Conservation (phyloP, 2,797 vertebrate species). For the Hypotaenidia okinawae region DNA sequence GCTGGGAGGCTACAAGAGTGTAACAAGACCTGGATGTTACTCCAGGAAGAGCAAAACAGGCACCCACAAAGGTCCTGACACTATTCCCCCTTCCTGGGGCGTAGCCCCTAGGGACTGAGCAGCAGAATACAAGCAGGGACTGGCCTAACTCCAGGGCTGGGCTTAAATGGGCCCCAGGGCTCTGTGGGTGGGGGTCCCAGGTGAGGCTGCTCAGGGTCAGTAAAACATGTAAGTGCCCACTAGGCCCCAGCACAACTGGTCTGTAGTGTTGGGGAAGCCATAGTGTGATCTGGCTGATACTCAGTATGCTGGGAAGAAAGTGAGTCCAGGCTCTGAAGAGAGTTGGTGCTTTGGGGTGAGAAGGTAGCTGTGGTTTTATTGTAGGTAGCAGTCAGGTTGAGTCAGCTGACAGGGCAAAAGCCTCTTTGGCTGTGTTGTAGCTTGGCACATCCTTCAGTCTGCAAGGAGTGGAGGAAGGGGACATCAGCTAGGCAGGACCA, state of each 20-base stretch:
- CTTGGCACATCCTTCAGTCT: not conserved
- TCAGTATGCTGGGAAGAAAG: fast-evolving
- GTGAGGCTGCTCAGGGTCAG: not conserved
- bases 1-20: fast-evolving
- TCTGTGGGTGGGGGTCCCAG: not conserved
- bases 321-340: not conserved
- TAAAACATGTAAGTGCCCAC: not conserved
- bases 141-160: fast-evolving
- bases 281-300: fast-evolving
- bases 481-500: not conserved
- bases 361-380: not conserved
- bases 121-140: fast-evolving
- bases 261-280: fast-evolving
- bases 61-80: fast-evolving
- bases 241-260: fast-evolving
- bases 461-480: not conserved
- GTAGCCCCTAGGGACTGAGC: fast-evolving
- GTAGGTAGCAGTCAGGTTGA: fast-evolving
- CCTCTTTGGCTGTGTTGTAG: not conserved
- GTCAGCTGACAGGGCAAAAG: not conserved
- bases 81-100: fast-evolving
- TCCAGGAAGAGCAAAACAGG: fast-evolving
- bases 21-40: fast-evolving
- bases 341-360: not conserved
- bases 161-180: not conserved